Conservation (phyloP, 2,797 vertebrate species). For the Falco novaeseelandiae region DNA sequence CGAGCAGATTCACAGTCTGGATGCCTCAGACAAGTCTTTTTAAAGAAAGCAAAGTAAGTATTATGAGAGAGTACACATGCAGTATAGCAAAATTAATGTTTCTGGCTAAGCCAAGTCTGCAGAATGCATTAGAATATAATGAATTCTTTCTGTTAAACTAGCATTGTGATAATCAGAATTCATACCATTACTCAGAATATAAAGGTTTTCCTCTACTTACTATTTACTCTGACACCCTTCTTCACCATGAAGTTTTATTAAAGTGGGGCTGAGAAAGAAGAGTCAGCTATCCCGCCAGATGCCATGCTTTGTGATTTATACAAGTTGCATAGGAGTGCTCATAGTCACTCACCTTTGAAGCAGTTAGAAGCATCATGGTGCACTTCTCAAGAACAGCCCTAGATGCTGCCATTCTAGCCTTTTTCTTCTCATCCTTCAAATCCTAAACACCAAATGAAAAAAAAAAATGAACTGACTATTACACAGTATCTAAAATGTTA, state of each 20-base stretch:
- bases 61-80: neutral
- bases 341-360: slow-evolving; percentile 88
- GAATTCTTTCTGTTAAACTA: neutral
- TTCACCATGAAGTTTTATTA: neutral
- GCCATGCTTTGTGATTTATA: neutral
- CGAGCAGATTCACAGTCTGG: slow-evolving; percentile 96
- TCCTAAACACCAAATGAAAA: slow-evolving; percentile 78
- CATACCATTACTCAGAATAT: neutral
- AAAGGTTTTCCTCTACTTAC: neutral
- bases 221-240: neutral
- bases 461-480: neutral
- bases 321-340: neutral
- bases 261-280: neutral
- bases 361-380: slow-evolving; percentile 99
- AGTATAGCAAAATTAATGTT: neutral
- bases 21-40: slow-evolving; percentile 96
- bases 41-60: slow-evolving; percentile 34
- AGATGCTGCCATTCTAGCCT: slow-evolving; percentile 95
- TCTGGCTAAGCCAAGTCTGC: neutral
- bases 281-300: neutral
- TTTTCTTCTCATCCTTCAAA: slow-evolving; percentile 98
- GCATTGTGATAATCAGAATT: neutral
- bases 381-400: slow-evolving; percentile 97
- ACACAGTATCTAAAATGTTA: neutral
- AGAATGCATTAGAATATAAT: neutral